Conservation (phyloP, 2,797 vertebrate genomes). For the Sardinella longiceps region DNA sequence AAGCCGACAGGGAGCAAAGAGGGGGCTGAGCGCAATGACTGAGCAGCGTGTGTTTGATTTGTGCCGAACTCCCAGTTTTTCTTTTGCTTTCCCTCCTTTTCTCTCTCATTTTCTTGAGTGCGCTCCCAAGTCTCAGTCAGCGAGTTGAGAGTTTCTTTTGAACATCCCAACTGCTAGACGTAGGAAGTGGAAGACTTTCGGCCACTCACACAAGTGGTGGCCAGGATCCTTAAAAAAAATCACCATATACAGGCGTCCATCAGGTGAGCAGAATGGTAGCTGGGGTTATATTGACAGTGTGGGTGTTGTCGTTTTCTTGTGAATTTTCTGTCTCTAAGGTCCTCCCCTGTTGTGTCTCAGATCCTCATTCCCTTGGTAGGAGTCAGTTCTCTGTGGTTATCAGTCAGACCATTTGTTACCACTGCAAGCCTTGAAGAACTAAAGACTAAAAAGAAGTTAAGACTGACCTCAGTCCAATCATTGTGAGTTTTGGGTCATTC, state of each 20-base stretch:
- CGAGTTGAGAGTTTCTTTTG: neutral
- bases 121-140: neutral
- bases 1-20: slow-evolving; percentile 49
- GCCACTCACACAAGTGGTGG: neutral
- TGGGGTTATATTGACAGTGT: neutral
- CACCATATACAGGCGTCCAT: neutral
- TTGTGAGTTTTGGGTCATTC: neutral
- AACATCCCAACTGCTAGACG: neutral
- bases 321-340: neutral
- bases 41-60: neutral
- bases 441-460: neutral
- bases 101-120: neutral
- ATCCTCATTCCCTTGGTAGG: neutral
- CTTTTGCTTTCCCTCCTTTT: neutral
- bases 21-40: neutral
- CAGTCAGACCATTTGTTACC: neutral
- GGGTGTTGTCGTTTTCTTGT: neutral
- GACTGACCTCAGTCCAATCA: neutral
- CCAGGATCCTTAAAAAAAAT: neutral
- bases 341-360: neutral
- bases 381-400: neutral
- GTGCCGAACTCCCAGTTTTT: neutral
- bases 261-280: slow-evolving; percentile 5
- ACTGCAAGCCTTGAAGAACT: neutral
- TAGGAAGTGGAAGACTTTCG: neutral